Conservation (phyloP, 2,113 vertebrate genomes). For the Abramis brama region DNA sequence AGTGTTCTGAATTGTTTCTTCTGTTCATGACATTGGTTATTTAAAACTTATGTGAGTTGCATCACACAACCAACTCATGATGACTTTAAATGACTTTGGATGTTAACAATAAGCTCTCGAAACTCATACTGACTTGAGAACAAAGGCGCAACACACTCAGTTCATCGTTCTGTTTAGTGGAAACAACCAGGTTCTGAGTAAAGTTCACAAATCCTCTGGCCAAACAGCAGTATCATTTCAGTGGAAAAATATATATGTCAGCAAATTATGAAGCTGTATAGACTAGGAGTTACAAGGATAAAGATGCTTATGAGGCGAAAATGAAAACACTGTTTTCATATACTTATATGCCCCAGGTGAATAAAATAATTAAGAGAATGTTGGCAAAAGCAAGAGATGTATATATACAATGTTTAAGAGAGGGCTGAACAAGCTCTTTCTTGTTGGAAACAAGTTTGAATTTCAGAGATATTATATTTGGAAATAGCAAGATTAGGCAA, state of each 20-base stretch:
- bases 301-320: constrained; percentile 61
- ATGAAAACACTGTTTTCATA: constrained; percentile 50
- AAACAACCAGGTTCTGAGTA: background rate
- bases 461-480: constrained; percentile 61
- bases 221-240: background rate
- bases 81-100: background rate
- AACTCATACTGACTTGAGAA: background rate
- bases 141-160: background rate
- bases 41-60: background rate
- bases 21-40: background rate
- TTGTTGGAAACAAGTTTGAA: constrained; percentile 68
- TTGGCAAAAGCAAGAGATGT: background rate
- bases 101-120: background rate
- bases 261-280: background rate
- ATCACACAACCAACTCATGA: background rate
- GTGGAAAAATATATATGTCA: background rate
- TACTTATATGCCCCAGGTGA: constrained; percentile 67
- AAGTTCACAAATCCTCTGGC: background rate
- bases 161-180: background rate
- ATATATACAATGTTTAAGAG: constrained; percentile 34
- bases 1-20: background rate
- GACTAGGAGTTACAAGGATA: constrained; percentile 47
- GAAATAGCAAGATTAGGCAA: constrained; percentile 31
- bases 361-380: constrained; percentile 11
- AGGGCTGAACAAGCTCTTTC: constrained; percentile 63